Evolutionary conservation across 2,797 vertebrate genomes (phyloP).

Genomic region (Choloepus didactylus): DNA sequence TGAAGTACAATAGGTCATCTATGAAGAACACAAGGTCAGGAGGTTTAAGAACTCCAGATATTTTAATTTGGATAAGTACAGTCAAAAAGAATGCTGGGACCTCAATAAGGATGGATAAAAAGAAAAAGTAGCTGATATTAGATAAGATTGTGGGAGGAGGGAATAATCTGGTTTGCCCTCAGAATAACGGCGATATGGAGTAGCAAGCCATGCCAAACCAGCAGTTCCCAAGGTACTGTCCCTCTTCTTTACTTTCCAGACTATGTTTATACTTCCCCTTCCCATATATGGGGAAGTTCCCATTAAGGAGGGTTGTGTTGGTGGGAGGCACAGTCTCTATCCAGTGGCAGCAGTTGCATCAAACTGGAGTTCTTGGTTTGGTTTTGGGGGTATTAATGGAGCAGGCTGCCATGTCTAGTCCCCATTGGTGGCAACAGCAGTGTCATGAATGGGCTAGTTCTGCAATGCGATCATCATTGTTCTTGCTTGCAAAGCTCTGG

Average conservation of each 20-base stretch:
- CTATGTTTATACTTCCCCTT: background rate
- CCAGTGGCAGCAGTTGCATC: background rate
- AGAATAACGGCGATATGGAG: background rate
- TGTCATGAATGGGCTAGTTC: background rate
- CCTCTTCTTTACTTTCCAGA: background rate
- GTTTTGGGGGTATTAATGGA: background rate
- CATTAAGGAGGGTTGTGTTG: background rate
- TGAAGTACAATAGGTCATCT: constrained; percentile 5
- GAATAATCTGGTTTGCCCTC: constrained; percentile 4
- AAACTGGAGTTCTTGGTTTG: background rate
- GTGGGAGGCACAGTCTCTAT: background rate
- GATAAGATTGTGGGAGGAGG: background rate
- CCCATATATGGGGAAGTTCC: background rate
- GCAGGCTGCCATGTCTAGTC: background rate
- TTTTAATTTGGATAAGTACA: constrained; percentile 62
- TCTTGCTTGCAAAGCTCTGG: background rate
- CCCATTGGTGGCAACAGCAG: background rate
- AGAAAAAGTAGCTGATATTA: background rate
- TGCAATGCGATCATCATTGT: background rate
- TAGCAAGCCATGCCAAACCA: background rate
- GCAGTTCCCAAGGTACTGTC: background rate
- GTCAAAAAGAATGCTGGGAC: background rate
- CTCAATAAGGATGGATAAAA: background rate
- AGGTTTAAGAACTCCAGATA: constrained; percentile 41
- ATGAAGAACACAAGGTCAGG: constrained; percentile 31